phyloP scores from a whole-genome alignment of 2,888 invertebrate species.

The Limnephilus lunatus region DNA sequence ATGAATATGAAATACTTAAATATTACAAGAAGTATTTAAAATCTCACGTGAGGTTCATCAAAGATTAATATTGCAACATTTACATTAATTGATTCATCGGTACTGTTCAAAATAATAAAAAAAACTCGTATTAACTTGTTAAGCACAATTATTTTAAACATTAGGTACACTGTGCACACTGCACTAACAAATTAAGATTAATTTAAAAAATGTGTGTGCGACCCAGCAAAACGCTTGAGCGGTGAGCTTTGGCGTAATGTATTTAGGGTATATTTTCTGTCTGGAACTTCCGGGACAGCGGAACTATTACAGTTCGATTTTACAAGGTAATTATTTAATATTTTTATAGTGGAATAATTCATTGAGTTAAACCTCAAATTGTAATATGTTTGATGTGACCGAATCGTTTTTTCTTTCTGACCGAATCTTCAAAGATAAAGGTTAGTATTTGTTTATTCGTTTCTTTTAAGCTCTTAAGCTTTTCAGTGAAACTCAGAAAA shows the following conservation, averaged over 20 bases:
- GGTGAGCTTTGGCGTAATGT: no score
- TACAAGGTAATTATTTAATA: not conserved
- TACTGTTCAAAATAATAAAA: not conserved
- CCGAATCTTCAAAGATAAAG: no score
- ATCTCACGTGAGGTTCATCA: not conserved
- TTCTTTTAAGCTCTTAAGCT: not conserved
- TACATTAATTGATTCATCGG: not conserved
- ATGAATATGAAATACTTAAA: not conserved
- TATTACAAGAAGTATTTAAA: not conserved
- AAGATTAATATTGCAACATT: not conserved
- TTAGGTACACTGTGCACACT: no score
- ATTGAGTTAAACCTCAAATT: no score
- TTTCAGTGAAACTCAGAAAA: not conserved
- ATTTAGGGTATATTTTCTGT: not conserved
- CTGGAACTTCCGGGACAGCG: not conserved
- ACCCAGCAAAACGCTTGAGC: no score
- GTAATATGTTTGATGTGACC: no score
- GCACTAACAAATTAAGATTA: not conserved
- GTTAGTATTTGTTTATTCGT: no score
- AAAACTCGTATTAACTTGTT: no score
- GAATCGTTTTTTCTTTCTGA: no score
- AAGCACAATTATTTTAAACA: no score
- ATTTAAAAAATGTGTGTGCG: no score
- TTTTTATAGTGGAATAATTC: no score
- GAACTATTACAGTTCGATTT: not conserved